phyloP scores from a whole-genome alignment of 23 tunicate genomes.

The Botrylloides violaceus region DNA sequence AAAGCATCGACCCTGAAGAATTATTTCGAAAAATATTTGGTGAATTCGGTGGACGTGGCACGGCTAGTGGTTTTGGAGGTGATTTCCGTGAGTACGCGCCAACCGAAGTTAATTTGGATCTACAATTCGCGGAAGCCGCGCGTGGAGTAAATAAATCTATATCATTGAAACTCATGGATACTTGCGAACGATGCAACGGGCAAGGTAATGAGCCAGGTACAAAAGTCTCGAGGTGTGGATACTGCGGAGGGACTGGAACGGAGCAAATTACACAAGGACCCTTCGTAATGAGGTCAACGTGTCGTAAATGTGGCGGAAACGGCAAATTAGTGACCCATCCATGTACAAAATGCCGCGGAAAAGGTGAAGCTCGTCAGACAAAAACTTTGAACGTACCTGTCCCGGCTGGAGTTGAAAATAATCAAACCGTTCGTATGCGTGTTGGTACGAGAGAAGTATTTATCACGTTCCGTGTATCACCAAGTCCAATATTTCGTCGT shows the following conservation, averaged over 20 bases:
- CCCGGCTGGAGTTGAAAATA: conserved; percentile 92
- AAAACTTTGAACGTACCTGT: conserved; percentile 81
- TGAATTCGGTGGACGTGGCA: conserved; percentile 52
- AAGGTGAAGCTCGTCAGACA: conserved; percentile 66
- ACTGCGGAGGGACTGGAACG: conserved; percentile 81
- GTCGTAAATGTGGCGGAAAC: conserved; percentile 88
- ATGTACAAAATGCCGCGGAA: conserved; percentile 52
- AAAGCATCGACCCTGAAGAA: conserved; percentile 79
- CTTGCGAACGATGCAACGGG: conserved; percentile 66
- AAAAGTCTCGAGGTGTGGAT: conserved; percentile 77
- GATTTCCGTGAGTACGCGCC: conserved; percentile 82
- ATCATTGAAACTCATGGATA: conserved; percentile 69
- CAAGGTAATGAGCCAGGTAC: conserved; percentile 86
- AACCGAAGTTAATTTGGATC: conserved; percentile 71
- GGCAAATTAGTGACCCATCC: conserved; percentile 82
- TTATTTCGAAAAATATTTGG: conserved; percentile 88
- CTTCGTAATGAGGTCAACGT: conserved; percentile 91
- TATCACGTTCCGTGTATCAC: conserved; percentile 70
- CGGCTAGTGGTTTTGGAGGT: conserved; percentile 25
- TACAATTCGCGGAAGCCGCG: conserved; percentile 79
- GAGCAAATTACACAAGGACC: conserved; percentile 90
- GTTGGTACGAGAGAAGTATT: conserved; percentile 87
- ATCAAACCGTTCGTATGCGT: conserved; percentile 89
- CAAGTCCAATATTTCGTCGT: conserved; percentile 54
- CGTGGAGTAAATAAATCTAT: conserved; percentile 79